Percentiles rank a stretch among this genome's conserved stretches.
Evolutionary conservation across 2,113 vertebrate genomes (phyloP).

Genomic region (Coregonus clupeaformis): DNA sequence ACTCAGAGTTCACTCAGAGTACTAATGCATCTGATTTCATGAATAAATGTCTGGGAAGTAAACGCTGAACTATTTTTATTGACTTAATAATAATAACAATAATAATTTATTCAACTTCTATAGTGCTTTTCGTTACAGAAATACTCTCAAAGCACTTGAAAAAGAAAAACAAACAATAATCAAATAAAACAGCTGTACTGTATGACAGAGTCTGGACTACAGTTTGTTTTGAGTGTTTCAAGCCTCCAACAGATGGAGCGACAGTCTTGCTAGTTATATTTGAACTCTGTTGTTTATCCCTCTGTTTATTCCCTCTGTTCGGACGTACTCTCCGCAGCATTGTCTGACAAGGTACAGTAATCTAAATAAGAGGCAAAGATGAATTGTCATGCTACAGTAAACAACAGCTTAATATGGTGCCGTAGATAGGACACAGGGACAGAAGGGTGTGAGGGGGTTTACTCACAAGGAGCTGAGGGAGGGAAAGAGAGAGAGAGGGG

Average conservation of each 20-base stretch:
- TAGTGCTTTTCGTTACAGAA: background rate
- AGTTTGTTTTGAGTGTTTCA: background rate
- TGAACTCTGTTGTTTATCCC: too few species aligned
- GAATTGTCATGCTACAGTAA: slow-evolving; percentile 37
- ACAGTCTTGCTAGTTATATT: too few species aligned
- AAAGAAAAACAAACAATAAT: background rate
- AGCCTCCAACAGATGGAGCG: background rate
- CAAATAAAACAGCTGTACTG: background rate
- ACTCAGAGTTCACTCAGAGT: too few species aligned
- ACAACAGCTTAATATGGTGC: slow-evolving; percentile 52
- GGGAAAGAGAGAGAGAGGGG: background rate
- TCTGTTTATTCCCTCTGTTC: too few species aligned
- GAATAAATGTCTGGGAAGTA: too few species aligned
- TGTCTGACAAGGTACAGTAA: slow-evolving; percentile 33
- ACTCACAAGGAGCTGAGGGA: background rate
- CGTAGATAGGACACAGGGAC: slow-evolving; percentile 13
- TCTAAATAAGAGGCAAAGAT: slow-evolving; percentile 40
- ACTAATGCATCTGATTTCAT: too few species aligned
- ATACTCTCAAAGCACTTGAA: background rate
- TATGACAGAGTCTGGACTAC: background rate
- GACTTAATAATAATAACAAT: too few species aligned
- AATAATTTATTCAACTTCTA: too few species aligned
- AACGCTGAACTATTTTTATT: too few species aligned
- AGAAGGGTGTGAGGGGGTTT: slow-evolving; percentile 8
- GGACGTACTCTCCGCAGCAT: background rate